Evolutionary conservation across 1,140 invertebrate genomes (phyloP).

Genomic region (Megalonaias nervosa): DNA sequence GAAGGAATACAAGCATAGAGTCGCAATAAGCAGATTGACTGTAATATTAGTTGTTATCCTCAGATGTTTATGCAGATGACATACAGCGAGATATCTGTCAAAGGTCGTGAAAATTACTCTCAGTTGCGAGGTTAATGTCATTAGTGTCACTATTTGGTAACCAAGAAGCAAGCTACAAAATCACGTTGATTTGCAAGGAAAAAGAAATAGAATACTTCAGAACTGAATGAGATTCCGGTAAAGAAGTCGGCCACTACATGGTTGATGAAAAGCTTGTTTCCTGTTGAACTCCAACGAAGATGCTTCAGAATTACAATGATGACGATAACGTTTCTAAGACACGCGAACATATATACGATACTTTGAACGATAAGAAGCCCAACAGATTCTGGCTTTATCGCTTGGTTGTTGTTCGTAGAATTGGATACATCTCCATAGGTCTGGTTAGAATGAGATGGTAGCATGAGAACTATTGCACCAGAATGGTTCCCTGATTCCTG

Average conservation of each 20-base stretch:
- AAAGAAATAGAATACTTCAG: constrained; percentile 37
- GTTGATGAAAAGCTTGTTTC: constrained; percentile 38
- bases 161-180: constrained; percentile 23
- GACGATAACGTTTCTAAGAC: constrained; percentile 34
- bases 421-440: too few species aligned
- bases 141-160: constrained; percentile 26
- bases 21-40: constrained; percentile 13
- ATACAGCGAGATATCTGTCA: constrained; percentile 43
- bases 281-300: constrained; percentile 24
- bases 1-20: constrained; percentile 16
- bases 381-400: too few species aligned
- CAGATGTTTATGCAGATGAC: constrained; percentile 25
- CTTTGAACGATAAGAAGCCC: constrained; percentile 34
- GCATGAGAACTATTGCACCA: too few species aligned
- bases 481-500: too few species aligned
- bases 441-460: too few species aligned
- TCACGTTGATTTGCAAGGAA: constrained; percentile 11
- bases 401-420: too few species aligned
- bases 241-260: constrained; percentile 37
- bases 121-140: constrained; percentile 30
- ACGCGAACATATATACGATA: constrained; percentile 30
- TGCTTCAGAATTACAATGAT: constrained; percentile 34
- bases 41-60: constrained; percentile 19
- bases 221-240: constrained; percentile 22
- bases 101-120: constrained; percentile 34